Conservation (phyloP, 1,140 invertebrate genomes). For the Drosophila grimshawi region DNA sequence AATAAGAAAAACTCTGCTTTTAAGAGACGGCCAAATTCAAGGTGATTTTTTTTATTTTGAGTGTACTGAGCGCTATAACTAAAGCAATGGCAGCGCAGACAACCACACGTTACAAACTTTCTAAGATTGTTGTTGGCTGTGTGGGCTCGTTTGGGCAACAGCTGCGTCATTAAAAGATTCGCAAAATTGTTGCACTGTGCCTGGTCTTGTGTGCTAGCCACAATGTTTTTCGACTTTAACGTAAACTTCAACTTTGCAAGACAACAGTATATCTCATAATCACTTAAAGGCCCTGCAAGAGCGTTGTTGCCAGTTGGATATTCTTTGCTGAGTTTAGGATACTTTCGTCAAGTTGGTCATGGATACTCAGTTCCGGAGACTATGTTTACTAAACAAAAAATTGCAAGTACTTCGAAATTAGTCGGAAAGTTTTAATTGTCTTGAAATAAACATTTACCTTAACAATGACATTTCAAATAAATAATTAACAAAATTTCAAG, state of each 20-base stretch:
- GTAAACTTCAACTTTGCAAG: background rate
- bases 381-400: background rate
- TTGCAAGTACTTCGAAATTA: background rate
- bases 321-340: background rate
- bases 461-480: no score
- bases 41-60: no score
- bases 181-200: conserved; percentile 66
- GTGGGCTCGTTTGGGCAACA: conserved; percentile 60
- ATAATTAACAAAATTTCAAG: no score
- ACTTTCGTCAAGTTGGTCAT: background rate
- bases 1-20: no score
- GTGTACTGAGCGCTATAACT: conserved; percentile 11
- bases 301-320: background rate
- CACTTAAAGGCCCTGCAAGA: background rate
- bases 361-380: background rate
- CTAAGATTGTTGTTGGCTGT: conserved; percentile 27
- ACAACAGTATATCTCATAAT: background rate
- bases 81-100: conserved; percentile 22
- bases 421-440: background rate
- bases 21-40: no score
- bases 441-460: no score
- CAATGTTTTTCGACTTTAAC: conserved; percentile 54
- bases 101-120: conserved; percentile 29
- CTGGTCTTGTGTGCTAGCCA: conserved; percentile 41
- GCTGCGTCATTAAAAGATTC: conserved; percentile 72